Percentiles rank a stretch among this genome's conserved stretches.
phyloP scores from a whole-genome alignment of 2,888 invertebrate genomes.

The Fissipunctia ypsillon region DNA sequence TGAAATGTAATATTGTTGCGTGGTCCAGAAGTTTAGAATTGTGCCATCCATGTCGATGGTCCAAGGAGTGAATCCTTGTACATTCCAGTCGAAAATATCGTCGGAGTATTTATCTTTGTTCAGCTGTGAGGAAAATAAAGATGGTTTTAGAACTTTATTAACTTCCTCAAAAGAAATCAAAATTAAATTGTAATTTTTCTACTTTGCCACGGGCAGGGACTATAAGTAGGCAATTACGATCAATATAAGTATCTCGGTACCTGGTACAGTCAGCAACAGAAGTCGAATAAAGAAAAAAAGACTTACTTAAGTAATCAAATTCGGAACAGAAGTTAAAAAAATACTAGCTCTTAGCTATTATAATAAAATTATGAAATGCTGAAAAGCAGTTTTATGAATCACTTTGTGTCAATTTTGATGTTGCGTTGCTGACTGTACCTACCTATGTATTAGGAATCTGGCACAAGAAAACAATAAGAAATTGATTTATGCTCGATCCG shows the following conservation, averaged over 20 bases:
- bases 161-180: neutral
- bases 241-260: neutral
- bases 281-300: neutral
- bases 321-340: neutral
- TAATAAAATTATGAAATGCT: neutral
- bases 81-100: conserved; percentile 41
- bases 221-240: too few species aligned
- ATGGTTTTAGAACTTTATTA: neutral
- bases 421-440: neutral
- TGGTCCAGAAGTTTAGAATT: conserved; percentile 37
- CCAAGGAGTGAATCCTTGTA: conserved; percentile 58
- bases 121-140: conserved; percentile 21
- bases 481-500: neutral
- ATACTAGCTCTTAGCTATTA: neutral
- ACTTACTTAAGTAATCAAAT: neutral
- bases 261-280: too few species aligned
- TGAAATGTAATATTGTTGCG: conserved; percentile 54
- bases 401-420: neutral
- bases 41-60: conserved; percentile 26
- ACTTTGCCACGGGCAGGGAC: neutral
- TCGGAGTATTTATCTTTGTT: neutral
- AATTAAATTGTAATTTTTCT: neutral
- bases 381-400: neutral
- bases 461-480: neutral
- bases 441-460: neutral